Evolutionary conservation across 1,140 invertebrate species (phyloP).

Genomic region (Zaprionus taronus): DNA sequence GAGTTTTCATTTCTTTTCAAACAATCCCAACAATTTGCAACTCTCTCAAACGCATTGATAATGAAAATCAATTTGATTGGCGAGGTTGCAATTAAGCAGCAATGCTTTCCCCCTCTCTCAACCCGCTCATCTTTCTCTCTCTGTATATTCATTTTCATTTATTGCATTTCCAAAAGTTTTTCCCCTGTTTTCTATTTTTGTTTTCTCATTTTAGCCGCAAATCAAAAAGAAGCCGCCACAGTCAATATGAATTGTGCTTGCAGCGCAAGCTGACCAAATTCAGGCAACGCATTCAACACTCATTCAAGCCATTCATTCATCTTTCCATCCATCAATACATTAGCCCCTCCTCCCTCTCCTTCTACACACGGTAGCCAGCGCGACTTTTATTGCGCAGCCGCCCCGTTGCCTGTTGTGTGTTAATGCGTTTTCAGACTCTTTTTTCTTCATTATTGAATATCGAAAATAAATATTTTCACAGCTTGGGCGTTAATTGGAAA

Average conservation of each 20-base stretch:
- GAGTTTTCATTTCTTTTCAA: neutral
- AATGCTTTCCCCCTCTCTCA: neutral
- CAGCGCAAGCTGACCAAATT: conserved; percentile 34
- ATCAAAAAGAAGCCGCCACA: conserved; percentile 56
- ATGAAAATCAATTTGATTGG: conserved; percentile 26
- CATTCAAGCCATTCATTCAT: conserved; percentile 42
- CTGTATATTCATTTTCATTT: conserved; percentile 55
- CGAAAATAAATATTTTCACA: conserved; percentile 54
- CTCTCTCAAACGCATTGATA: conserved; percentile 16
- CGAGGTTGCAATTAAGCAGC: conserved; percentile 25
- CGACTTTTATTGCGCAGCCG: conserved; percentile 20
- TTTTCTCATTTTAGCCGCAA: conserved; percentile 14
- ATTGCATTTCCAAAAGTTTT: conserved; percentile 50
- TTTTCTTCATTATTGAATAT: conserved; percentile 35
- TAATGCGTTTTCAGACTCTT: conserved; percentile 37
- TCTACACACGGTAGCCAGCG: conserved; percentile 11
- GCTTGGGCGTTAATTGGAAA: conserved; percentile 49
- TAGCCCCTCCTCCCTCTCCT: neutral
- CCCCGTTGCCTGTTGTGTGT: conserved; percentile 7
- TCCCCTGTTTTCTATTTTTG: conserved; percentile 15
- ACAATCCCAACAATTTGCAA: neutral
- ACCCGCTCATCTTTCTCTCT: neutral
- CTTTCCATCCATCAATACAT: conserved; percentile 9
- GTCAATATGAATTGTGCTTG: conserved; percentile 26
- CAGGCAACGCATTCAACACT: conserved; percentile 35